Conservation (phyloP, 2,888 invertebrate species). For the Tuta absoluta region DNA sequence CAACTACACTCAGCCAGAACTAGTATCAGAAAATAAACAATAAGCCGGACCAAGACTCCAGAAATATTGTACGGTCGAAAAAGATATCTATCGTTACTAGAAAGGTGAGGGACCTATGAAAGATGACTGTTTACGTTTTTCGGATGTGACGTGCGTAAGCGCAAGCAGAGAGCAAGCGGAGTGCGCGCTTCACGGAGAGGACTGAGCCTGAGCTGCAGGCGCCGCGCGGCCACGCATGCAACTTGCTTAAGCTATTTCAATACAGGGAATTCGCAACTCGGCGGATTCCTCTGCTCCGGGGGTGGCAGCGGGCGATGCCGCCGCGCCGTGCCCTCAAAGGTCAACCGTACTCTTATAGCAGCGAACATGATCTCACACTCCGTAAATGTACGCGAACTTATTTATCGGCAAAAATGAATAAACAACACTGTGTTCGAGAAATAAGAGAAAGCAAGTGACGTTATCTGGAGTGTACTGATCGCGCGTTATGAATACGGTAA, state of each 20-base stretch:
- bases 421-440: slow-evolving; percentile 2
- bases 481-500: neutral
- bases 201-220: slow-evolving; percentile 64
- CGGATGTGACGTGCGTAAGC: slow-evolving; percentile 49
- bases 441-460: slow-evolving; percentile 4
- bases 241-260: slow-evolving; percentile 73
- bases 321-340: slow-evolving; percentile 45
- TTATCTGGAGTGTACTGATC: slow-evolving; percentile 8
- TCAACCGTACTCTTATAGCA: slow-evolving; percentile 43
- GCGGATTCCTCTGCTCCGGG: slow-evolving; percentile 58
- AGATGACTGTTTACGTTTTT: slow-evolving; percentile 53
- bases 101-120: slow-evolving; percentile 44
- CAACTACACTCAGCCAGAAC: slow-evolving; percentile 27
- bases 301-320: slow-evolving; percentile 43
- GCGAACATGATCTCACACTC: slow-evolving; percentile 25
- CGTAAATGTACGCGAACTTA: slow-evolving; percentile 7
- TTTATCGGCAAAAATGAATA: slow-evolving; percentile 11
- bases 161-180: slow-evolving; percentile 56
- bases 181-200: slow-evolving; percentile 56
- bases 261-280: slow-evolving; percentile 72
- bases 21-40: slow-evolving; percentile 41
- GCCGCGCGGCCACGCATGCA: slow-evolving; percentile 51
- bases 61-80: slow-evolving; percentile 60
- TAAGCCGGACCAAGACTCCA: slow-evolving; percentile 46
- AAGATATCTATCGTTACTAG: slow-evolving; percentile 44